phyloP scores from a whole-genome alignment of 2,113 vertebrate genomes.

The Sphyrna mokarran region DNA sequence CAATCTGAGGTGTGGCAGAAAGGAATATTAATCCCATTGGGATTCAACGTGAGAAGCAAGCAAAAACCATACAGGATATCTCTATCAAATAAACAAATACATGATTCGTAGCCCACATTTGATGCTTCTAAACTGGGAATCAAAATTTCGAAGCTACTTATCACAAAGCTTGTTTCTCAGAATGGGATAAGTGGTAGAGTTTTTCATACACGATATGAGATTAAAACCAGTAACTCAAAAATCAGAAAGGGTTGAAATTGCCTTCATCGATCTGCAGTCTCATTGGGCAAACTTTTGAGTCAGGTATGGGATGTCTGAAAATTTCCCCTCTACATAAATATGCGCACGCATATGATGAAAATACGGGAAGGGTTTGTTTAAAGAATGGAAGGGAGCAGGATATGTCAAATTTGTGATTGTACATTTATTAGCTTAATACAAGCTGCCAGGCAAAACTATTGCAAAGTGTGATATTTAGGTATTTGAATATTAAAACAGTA shows the following conservation, averaged over 20 bases:
- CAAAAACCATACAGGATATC: background rate
- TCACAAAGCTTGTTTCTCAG: background rate
- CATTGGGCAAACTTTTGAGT: background rate
- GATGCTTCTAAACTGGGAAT: background rate
- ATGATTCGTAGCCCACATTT: background rate
- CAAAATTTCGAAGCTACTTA: background rate
- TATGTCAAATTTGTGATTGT: background rate
- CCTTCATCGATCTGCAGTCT: background rate
- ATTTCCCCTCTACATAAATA: background rate
- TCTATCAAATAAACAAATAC: background rate
- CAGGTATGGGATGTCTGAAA: background rate
- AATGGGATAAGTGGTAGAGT: background rate
- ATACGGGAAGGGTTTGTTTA: background rate
- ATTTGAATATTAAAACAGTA: background rate
- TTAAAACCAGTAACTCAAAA: background rate
- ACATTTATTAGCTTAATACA: background rate
- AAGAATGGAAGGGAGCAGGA: background rate
- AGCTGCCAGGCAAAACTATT: background rate
- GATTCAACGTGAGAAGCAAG: background rate
- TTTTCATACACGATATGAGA: background rate
- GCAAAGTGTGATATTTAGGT: background rate
- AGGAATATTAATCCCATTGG: background rate
- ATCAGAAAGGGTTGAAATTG: background rate
- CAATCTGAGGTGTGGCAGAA: background rate
- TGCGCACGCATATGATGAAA: background rate